Percentiles rank a stretch among this genome's conserved stretches.
phyloP scores from a whole-genome alignment of 2,113 vertebrate species.

The Brachyhypopomus gauderio region DNA sequence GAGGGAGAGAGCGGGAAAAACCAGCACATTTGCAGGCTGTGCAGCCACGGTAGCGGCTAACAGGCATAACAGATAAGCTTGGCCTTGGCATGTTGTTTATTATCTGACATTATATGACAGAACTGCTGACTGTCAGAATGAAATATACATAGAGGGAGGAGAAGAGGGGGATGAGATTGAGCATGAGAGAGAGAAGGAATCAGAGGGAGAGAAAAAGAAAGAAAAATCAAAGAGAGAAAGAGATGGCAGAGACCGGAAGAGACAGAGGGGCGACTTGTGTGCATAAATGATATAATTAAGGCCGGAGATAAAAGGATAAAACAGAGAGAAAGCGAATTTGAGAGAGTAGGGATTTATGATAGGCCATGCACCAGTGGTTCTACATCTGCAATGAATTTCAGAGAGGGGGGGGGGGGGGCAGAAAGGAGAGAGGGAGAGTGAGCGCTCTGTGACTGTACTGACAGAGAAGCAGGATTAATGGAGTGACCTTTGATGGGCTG shows the following conservation, averaged over 20 bases:
- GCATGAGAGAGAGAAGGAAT: background rate
- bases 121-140: conserved; percentile 42
- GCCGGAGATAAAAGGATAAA: background rate
- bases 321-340: background rate
- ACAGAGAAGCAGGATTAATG: conserved; percentile 46
- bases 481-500: conserved; percentile 51
- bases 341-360: background rate
- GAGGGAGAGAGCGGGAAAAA: background rate
- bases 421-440: background rate
- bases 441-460: conserved; percentile 3
- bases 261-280: background rate
- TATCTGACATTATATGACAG: conserved; percentile 26
- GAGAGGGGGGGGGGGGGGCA: background rate
- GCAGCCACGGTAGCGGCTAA: background rate
- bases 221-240: background rate
- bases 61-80: background rate
- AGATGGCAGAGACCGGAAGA: background rate
- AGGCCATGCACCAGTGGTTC: background rate
- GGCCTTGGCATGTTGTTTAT: conserved; percentile 32
- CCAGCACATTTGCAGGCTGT: background rate
- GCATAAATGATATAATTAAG: background rate
- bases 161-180: conserved; percentile 5
- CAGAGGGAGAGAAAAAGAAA: background rate
- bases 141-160: conserved; percentile 20
- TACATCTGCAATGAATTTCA: background rate